Conservation (phyloP, 2,888 invertebrate genomes). For the Idaea dimidiata region DNA sequence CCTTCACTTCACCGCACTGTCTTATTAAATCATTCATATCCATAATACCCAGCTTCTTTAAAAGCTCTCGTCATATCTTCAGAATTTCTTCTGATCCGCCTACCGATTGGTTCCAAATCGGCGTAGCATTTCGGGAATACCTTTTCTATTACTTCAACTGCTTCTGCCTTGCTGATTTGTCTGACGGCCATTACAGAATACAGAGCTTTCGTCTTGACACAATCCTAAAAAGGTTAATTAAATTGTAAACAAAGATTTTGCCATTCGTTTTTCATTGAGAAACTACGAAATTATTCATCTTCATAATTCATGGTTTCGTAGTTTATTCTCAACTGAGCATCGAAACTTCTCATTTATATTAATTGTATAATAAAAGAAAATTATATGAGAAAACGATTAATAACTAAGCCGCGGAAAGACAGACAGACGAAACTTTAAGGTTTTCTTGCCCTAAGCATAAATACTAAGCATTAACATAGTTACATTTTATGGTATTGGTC, state of each 20-base stretch:
- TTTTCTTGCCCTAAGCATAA: too few relatives aligned
- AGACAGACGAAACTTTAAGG: too few relatives aligned
- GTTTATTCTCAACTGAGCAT: too few relatives aligned
- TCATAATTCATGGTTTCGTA: too few relatives aligned
- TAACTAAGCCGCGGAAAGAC: too few relatives aligned
- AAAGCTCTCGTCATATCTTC: constrained; percentile 88
- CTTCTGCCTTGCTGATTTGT: constrained; percentile 86
- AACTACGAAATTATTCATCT: too few relatives aligned
- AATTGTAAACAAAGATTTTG: not conserved
- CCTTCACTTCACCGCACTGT: constrained; percentile 15
- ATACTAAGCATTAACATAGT: too few relatives aligned
- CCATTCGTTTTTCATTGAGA: too few relatives aligned
- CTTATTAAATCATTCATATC: constrained; percentile 80
- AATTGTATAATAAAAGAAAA: too few relatives aligned
- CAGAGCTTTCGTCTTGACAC: constrained; percentile 94
- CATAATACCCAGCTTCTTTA: constrained; percentile 88
- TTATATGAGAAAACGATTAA: too few relatives aligned
- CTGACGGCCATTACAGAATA: constrained; percentile 91
- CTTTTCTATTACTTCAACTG: constrained; percentile 88
- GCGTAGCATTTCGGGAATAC: constrained; percentile 95
- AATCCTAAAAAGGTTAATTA: constrained; percentile 80
- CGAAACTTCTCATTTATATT: too few relatives aligned
- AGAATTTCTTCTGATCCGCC: constrained; percentile 87
- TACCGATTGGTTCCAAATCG: constrained; percentile 95
- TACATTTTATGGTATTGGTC: too few relatives aligned